These are phyloP conservation scores for Alligator sinensis DNA, from an alignment of 2,113 vertebrate species.

Conservation along the genomic window DNA sequence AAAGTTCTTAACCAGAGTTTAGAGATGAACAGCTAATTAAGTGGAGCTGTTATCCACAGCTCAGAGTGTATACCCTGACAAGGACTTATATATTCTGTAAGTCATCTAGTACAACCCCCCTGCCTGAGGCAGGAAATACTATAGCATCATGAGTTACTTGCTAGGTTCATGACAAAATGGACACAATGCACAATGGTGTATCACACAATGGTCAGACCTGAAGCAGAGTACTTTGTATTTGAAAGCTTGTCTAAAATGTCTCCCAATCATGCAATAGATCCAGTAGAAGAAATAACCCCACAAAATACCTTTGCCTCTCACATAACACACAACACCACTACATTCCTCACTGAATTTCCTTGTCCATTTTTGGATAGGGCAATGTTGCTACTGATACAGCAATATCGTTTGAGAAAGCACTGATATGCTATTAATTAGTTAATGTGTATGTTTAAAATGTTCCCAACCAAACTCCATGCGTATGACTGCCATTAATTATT, in stretches of 20 bases:
- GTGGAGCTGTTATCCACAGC: no score
- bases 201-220: no score
- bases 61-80: not conserved
- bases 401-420: not conserved
- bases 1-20: not conserved
- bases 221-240: no score
- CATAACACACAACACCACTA: rapidly evolving
- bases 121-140: not conserved
- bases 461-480: not conserved
- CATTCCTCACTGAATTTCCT: rapidly evolving
- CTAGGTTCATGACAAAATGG: not conserved
- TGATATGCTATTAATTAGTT: not conserved
- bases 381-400: not conserved
- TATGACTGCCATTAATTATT: not conserved
- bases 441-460: not conserved
- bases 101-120: not conserved
- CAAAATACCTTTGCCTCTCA: not conserved
- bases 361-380: not conserved
- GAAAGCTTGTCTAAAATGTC: no score
- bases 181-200: no score
- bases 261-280: no score
- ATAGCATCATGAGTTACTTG: not conserved
- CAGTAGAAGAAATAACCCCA: not conserved
- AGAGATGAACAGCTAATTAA: not conserved
- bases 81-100: rapidly evolving